These are phyloP conservation scores for Saxicola maurus DNA, from an alignment of 2,797 vertebrate genomes.

Conservation along the genomic window DNA sequence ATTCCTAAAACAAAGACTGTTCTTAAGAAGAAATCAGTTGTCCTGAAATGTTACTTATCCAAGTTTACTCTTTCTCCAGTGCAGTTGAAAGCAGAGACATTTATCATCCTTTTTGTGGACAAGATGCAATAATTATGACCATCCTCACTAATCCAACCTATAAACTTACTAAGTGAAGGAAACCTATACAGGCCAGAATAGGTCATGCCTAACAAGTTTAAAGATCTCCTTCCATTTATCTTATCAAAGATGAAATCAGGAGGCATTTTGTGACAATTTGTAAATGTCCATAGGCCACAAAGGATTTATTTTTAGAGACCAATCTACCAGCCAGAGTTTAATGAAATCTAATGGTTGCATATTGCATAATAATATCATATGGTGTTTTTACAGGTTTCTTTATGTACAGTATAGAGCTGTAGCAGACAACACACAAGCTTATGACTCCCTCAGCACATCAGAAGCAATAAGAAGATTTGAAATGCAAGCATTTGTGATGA, in stretches of 20 bases:
- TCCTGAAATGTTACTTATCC: not conserved
- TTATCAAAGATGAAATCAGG: not conserved
- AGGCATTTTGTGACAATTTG: not conserved
- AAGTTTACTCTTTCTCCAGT: not conserved
- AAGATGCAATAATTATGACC: not conserved
- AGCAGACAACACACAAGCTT: not conserved
- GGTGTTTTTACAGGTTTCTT: not conserved
- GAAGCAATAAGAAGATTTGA: not conserved
- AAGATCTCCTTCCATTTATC: not conserved
- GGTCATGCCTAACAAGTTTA: not conserved
- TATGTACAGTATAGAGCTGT: not conserved
- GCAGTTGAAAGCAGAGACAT: not conserved
- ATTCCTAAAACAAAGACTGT: not conserved
- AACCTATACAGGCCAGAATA: not conserved
- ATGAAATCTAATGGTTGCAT: not conserved
- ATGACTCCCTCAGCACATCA: not conserved
- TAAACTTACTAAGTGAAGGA: not conserved
- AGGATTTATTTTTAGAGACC: not conserved
- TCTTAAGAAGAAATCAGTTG: not conserved
- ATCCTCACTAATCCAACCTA: not conserved
- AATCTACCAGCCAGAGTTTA: not conserved
- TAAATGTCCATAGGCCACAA: not conserved
- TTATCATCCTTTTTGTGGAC: not conserved
- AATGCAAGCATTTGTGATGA: not conserved
- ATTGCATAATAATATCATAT: not conserved